Base-by-base conservation (phyloP, 1,140 invertebrate genomes). In the Drosophila saltans region DNA sequence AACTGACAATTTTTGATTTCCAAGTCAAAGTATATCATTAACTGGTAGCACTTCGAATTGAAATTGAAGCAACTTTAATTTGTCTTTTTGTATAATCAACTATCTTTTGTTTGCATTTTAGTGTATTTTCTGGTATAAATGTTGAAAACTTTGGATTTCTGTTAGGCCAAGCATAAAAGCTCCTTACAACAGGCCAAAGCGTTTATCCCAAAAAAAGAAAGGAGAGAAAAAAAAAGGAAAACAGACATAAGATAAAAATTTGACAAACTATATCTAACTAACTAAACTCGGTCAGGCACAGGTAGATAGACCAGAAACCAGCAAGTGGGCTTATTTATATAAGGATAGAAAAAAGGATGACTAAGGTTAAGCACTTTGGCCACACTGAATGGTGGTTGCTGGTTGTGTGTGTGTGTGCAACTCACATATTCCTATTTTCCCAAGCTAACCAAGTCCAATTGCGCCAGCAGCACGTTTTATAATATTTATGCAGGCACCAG, bases 401-500 rank as follows among this genome's bases (percentile, higher is more conserved):
- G 73, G 3, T 16, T 16, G 16, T 16, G 68, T 78, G 73, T 36
- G 33, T 4, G 6, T 36, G 33, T 36, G 33, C 33, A 36, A 36
- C 33, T 86, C 75, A 86, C 83, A 80, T 86, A 72, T 30, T 9
- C 3, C 21, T 28, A 24, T 52, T 48, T 48, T 45, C 16, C 16
- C 45, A 16, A 48, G 16, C 16, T 24, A 7, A 48, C 45, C 45
- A 6, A 52, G 45, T 52, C 45, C 45, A 26, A 52, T 86, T 66
- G 56, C 79, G 81, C 48, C 68, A 70, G 71, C 65, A 71, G 80
- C 83, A 88, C 83, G 75, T 88, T 86, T 88, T 86, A 76, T 81
- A 86, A 88, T 88, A 86, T 86, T 86, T 86, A 86, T 86, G 82
- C 82, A 82, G 79, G 68, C 73, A 68, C 76, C 77, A 70, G 83